Evolutionary conservation across 1,140 invertebrate species (phyloP), one percentile per base, ranked within the genome.

Genomic region (Wasmannia auropunctata): DNA sequence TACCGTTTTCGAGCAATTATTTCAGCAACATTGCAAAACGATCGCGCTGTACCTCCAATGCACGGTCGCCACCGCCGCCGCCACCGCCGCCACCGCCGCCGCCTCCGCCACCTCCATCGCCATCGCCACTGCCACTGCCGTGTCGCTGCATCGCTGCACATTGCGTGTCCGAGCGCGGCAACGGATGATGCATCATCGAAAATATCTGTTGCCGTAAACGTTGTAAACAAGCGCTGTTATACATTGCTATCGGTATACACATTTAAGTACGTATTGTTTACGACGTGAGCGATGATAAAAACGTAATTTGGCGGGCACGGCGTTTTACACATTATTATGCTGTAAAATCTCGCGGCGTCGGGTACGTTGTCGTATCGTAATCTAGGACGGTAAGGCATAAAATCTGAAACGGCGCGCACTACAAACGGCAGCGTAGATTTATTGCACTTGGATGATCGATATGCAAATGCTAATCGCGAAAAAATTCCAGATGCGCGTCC

Each of bases 1-100:
- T 87, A 92, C 85, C 87, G 74, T 92, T 93, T 92, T 93, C 90
- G 88, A 87, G 92, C 92, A 92, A 93, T 93, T 90, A 93, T 93
- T 93, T 92, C 90, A 87, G 87, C 85, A 91, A 91, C 91, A 91
- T 93, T 93, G 92, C 92, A 92, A 93, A 93, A 93, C 92, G 92
- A 93, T 93, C 88, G 91, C 85, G 81, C 86, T 76, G 31, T 51
- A 74, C 51, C 34, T 16, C 43, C 43, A 11, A n/a, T n/a, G n/a
- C n/a, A n/a, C n/a, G n/a, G n/a, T n/a, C n/a, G n/a, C n/a, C 4
- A 10, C 16, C 31, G n/a, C n/a, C n/a, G 51, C 14, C n/a, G 51
- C 31, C n/a, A n/a, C n/a, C n/a, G n/a, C n/a, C n/a, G n/a, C n/a
- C 4, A 10, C 16, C 31, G n/a, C n/a, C n/a, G 51, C 14, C n/a